A percentile compares a stretch with the other conserved stretches of the same genome.
These are phyloP conservation scores for Anagyrus pseudococci DNA, from an alignment of 2,888 invertebrate species.

Conservation along the genomic window DNA sequence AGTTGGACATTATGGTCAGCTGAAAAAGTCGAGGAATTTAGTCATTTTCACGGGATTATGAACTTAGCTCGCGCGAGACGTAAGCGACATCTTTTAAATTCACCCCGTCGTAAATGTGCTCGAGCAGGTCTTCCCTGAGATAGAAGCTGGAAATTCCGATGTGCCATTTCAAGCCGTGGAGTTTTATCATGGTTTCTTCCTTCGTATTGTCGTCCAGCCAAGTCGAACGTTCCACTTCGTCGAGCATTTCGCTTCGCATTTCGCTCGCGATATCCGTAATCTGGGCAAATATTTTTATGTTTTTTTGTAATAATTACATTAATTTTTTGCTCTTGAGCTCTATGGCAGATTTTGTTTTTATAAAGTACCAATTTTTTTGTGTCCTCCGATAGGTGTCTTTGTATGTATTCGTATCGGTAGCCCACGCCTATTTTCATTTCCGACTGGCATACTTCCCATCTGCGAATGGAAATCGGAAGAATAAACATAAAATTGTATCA, in stretches of 20 bases:
- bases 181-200: slow-evolving; percentile 29
- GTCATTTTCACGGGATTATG: neutral
- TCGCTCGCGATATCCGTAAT: slow-evolving; percentile 28
- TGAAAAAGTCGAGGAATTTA: slow-evolving; percentile 16
- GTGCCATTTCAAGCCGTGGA: slow-evolving; percentile 32
- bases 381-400: neutral
- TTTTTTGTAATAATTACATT: neutral
- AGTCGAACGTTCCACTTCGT: slow-evolving; percentile 31
- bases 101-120: slow-evolving; percentile 33
- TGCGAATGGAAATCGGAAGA: slow-evolving; percentile 10
- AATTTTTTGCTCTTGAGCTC: slow-evolving; percentile 6
- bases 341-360: neutral
- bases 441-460: slow-evolving; percentile 34
- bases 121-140: slow-evolving; percentile 19
- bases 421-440: slow-evolving; percentile 33
- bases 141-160: slow-evolving; percentile 33
- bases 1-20: slow-evolving; percentile 33
- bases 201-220: slow-evolving; percentile 35
- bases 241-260: slow-evolving; percentile 31
- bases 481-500: no score
- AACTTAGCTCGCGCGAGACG: no score
- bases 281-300: slow-evolving; percentile 30
- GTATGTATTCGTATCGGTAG: slow-evolving; percentile 30
- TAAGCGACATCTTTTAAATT: no score
- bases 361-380: slow-evolving; percentile 18